Evolutionary conservation across 2,113 vertebrate genomes (phyloP).

Genomic region (Lepus americanus): DNA sequence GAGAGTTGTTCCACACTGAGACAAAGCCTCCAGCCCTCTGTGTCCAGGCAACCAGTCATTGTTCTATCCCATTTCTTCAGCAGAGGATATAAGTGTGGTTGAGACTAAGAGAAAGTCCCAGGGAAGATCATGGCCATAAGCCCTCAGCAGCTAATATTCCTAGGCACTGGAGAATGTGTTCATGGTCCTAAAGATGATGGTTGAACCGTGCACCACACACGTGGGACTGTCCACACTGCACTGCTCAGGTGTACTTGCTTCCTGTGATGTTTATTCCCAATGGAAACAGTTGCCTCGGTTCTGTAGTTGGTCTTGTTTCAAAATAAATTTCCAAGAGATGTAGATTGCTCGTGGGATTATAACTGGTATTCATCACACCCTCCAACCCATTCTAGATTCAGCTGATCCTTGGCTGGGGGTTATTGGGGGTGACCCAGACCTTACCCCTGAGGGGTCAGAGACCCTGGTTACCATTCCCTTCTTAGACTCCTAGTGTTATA

Average conservation of each 20-base stretch:
- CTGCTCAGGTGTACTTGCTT: background rate
- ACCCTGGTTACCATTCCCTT: background rate
- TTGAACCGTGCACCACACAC: no score
- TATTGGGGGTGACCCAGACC: background rate
- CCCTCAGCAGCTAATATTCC: background rate
- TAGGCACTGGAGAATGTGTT: background rate
- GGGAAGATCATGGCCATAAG: background rate
- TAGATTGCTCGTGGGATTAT: background rate
- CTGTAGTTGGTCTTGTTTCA: background rate
- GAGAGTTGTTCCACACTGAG: background rate
- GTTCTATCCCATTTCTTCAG: background rate
- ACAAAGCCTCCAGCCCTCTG: background rate
- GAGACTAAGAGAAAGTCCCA: background rate
- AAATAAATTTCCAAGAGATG: background rate
- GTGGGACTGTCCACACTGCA: background rate
- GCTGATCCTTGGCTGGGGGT: background rate
- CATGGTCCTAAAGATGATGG: background rate
- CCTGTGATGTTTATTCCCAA: background rate
- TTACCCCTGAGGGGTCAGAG: background rate
- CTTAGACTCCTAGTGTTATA: background rate
- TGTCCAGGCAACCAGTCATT: background rate
- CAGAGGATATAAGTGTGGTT: background rate
- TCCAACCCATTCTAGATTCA: background rate
- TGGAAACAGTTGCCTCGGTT: background rate
- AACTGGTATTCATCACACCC: background rate